Evolutionary conservation across 2,888 invertebrate species (phyloP), one percentile per base, ranked within the genome.

Genomic region (Archips xylosteana): DNA sequence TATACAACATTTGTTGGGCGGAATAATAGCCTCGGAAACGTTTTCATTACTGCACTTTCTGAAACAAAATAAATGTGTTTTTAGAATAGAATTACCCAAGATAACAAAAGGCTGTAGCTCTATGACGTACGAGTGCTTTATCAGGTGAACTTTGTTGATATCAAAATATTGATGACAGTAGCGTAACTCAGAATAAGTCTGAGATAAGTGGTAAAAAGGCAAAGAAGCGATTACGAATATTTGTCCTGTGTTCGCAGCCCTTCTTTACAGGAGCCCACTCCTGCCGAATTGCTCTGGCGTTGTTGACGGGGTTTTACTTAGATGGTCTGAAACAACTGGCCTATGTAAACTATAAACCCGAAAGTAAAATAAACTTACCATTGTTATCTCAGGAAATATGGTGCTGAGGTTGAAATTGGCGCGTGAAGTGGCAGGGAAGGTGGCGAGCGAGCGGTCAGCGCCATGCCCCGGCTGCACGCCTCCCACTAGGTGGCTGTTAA

Each of bases 371-470:
- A 75, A 62, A 70, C 91, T 91, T 80, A 95, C 95, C 94, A 94
- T 95, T 69, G 97, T 97, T 79, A 97, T 97, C 94, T 97, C 97
- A 2, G 97, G 97, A 87, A 97, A 97, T 81, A 97, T 97, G 0
- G 97, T 96, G 82, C 97, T 97, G 59, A 97, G 92, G 89, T 97
- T 97, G 84, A 97, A 97, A 87, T 97, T 97, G 1, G 97, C 96
- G 2, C 94, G 89, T 2, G 94, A 94, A 3, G 93, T 90, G 45
- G 85, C 88, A 8, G 94, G 92, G 73, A 93, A 89, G 70, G 85
- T 88, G n/a, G 89, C 76, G 49, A 92, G 77, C 0, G 93, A 87
- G 67, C 91, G 84, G 70, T 92, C 93, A 6, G 87, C 57, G 71
- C 88, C 87, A 0, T 88, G 87, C 70, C 89, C 86, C 59, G 86